Base-by-base conservation (phyloP, 1,140 invertebrate genomes). In the Aphaenogaster floridana region DNA sequence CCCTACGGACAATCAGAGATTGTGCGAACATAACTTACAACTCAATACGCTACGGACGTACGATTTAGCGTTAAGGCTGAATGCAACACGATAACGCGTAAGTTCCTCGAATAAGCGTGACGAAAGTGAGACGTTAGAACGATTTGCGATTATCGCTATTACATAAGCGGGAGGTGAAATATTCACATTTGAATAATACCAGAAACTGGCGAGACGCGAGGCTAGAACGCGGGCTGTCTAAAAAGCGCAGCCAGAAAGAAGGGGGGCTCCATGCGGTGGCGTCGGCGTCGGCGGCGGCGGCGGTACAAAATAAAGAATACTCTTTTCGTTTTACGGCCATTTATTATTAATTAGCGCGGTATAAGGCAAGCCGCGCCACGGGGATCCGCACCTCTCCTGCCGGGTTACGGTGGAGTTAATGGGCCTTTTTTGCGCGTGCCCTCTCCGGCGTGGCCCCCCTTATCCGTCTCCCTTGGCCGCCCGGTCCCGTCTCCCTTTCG, bases 291-390 rank as follows among this genome's bases (percentile, higher is more conserved):
- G 6, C n/a, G 45, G 36, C 39, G 48, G 34, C 63, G 64, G 39
- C 61, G 45, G 68, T 17, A 71, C 13, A 66, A 86, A 84, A 85
- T 69, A 71, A 74, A 85, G 39, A 77, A 74, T 57, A n/a, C 17
- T 83, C 50, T 57, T 76, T 80, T 86, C 88, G 77, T 79, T 84
- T 86, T 83, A 83, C 78, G 64, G 76, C 66, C 64, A 86, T 88
- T 87, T 90, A 85, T 90, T 89, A 84, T 90, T 87, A 89, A 90
- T 90, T 89, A 90, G 61, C 85, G 45, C 77, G 28, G 63, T 57
- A 71, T 48, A 84, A 66, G 71, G 52, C 69, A 42, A 81, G 28
- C 52, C 63, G 66, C 78, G 57, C 71, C 78, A n/a, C 54, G 39
- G 86, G 79, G 34, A 54, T 80, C 71, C 48, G 76, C 66, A 59